Conservation (phyloP, 1,140 invertebrate species). For the Rhopalosiphum maidis region DNA sequence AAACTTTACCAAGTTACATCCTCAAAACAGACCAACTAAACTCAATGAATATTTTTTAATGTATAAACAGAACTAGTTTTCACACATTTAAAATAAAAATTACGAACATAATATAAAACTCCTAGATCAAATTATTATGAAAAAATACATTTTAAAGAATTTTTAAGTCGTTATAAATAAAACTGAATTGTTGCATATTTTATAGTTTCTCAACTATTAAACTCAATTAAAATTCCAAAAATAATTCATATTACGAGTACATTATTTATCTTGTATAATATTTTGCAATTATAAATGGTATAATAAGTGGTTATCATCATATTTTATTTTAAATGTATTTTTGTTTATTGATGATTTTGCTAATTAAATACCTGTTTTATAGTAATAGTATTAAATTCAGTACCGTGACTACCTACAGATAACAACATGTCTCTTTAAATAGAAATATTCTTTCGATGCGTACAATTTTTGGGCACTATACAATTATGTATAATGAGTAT, state of each 20-base stretch:
- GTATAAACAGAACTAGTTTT: background rate
- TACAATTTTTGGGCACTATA: background rate
- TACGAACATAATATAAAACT: background rate
- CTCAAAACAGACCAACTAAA: background rate
- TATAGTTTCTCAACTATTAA: background rate
- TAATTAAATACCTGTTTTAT: background rate
- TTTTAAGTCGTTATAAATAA: background rate
- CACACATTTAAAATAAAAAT: background rate
- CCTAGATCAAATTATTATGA: background rate
- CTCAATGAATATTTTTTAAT: slow-evolving; percentile 15
- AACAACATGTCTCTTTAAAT: background rate
- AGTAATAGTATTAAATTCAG: background rate
- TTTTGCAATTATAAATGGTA: background rate
- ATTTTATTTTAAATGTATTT: background rate
- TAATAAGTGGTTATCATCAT: background rate
- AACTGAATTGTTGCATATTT: background rate
- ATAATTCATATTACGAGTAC: background rate
- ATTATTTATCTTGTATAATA: background rate
- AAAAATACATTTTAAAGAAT: slow-evolving; percentile 7
- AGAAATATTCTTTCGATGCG: background rate
- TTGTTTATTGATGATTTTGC: background rate
- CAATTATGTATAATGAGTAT: background rate
- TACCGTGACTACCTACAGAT: background rate
- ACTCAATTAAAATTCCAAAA: background rate
- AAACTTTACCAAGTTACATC: background rate